Evolutionary conservation across 2,797 vertebrate species (phyloP), one percentile per base, ranked within the genome.

Genomic region (Oophaga sylvatica): DNA sequence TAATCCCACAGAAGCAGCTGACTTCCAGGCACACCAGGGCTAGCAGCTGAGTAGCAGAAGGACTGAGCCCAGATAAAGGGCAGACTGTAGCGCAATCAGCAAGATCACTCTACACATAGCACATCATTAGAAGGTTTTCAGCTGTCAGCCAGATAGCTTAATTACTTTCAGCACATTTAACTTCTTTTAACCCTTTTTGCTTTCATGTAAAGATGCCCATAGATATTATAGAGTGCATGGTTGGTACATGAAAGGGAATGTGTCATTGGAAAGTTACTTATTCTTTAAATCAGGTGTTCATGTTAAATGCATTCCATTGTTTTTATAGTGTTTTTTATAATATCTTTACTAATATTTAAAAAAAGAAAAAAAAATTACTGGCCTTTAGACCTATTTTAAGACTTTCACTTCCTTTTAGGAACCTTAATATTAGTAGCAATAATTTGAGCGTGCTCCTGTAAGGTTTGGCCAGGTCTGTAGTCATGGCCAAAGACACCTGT

Each of bases 1-100:
- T 89, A 89, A 89, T 89, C 88, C 88, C 84, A 75, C 80, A 80
- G 88, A 89, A 70, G 84, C 88, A 87, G 88, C 88, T 89, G 88
- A 89, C 88, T 89, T 83, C 63, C 84, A 86, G 75, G 84, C 88
- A 87, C 84, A 89, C 77, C 79, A 48, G 67, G 31, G 80, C 60
- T 53, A 87, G 88, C 88, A 89, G 84, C 88, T 89, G 88, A 89
- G 84, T 83, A 83, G 65, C 88, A 86, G 80, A 87, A 80, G 84
- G 84, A 65, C 80, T 75, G 88, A 86, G 83, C 22, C n/a, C 11
- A 73, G 84, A 89, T 79, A 86, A 89, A 85, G 81, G 77, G 79
- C 78, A 89, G 83, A 60, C 77, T 81, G 63, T 26, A 77, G 87
- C 48, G 77, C 68, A 70, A 60, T 31, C 48, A 41, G 22, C 78